Conservation (phyloP, 2,113 vertebrate genomes). For the Nannospalax galili region DNA sequence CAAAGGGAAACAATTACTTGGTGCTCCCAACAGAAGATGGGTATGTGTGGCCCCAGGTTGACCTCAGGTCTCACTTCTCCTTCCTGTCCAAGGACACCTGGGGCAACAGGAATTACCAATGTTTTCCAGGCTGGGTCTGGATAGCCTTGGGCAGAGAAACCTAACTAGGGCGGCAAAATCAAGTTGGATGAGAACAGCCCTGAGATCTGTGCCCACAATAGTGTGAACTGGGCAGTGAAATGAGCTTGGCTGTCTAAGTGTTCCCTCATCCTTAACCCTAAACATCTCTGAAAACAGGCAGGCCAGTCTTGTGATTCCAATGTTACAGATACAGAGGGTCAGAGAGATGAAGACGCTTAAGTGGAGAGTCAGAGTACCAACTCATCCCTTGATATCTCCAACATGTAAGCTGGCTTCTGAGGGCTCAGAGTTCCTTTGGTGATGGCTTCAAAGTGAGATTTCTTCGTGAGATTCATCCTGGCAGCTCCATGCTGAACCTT, state of each 20-base stretch:
- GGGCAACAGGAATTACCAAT: not conserved
- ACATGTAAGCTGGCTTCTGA: not conserved
- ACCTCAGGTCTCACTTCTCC: not conserved
- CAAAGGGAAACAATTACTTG: not conserved
- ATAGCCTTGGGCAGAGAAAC: slow-evolving; percentile 9
- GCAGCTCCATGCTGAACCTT: not conserved
- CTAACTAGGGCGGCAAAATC: slow-evolving; percentile 66
- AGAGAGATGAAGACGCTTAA: slow-evolving; percentile 24
- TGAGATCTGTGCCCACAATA: slow-evolving; percentile 39
- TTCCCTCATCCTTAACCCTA: not conserved
- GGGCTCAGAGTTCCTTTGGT: not conserved
- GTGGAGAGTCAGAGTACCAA: not conserved
- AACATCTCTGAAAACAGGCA: not conserved
- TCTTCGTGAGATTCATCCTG: not conserved
- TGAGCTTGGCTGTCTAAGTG: not conserved
- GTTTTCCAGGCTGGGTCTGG: not conserved
- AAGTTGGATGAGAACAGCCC: slow-evolving; percentile 54
- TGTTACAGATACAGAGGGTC: slow-evolving; percentile 19
- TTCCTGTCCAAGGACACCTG: not conserved
- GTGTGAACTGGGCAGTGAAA: not conserved
- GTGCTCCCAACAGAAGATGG: not conserved
- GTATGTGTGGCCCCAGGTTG: too few species aligned
- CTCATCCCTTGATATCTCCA: not conserved
- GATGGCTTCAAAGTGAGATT: not conserved
- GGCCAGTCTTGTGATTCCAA: not conserved